phyloP scores from a whole-genome alignment of 2,113 vertebrate genomes.

The Esox niger region DNA sequence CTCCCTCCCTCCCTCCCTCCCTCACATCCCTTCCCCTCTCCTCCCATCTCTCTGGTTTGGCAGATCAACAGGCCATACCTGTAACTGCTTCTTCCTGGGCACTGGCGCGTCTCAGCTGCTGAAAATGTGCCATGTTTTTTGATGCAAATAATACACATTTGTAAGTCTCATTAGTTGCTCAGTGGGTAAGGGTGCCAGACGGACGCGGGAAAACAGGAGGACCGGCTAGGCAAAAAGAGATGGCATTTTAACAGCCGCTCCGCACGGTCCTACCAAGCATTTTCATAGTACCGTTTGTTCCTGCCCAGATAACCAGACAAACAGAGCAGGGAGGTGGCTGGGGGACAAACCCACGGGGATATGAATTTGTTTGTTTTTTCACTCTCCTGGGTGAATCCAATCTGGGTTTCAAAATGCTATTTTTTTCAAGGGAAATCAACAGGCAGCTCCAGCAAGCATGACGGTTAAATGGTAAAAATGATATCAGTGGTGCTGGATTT shows the following conservation, averaged over 20 bases:
- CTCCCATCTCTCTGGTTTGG: neutral
- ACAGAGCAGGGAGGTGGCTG: conserved; percentile 3
- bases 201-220: conserved; percentile 40
- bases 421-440: neutral
- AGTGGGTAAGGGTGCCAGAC: conserved; percentile 56
- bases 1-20: neutral
- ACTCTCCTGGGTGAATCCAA: conserved; percentile 22
- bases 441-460: too few relatives aligned
- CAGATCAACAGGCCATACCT: conserved; percentile 45
- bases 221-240: conserved; percentile 36
- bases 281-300: neutral
- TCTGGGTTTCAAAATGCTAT: neutral
- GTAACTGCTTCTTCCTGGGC: conserved; percentile 31
- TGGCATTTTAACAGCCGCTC: conserved; percentile 9
- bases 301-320: neutral
- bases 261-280: conserved; percentile 1
- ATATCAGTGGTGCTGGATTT: too few relatives aligned
- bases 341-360: conserved; percentile 11
- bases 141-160: conserved; percentile 63
- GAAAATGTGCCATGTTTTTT: conserved; percentile 51
- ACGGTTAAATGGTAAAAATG: too few relatives aligned
- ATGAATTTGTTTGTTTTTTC: conserved; percentile 17
- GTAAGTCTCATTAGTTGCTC: conserved; percentile 62
- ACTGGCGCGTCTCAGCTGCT: neutral
- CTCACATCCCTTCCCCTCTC: neutral